These are phyloP conservation scores for Cotesia congregata DNA, from an alignment of 2,888 invertebrate genomes.

Conservation along the genomic window DNA sequence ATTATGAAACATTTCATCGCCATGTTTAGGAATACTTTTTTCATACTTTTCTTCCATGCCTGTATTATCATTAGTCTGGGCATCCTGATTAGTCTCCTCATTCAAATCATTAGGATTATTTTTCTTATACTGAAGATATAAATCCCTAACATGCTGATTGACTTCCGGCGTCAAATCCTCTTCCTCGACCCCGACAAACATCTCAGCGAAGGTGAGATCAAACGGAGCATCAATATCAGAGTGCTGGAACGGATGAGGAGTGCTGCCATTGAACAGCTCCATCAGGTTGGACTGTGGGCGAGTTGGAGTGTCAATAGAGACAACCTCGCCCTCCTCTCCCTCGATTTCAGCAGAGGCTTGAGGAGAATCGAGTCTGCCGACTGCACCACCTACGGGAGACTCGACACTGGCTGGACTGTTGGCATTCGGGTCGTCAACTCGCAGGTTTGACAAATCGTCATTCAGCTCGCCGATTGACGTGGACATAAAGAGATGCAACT, in stretches of 20 bases:
- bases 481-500: slow-evolving; percentile 65
- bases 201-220: slow-evolving; percentile 69
- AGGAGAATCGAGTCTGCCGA: slow-evolving; percentile 74
- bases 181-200: slow-evolving; percentile 76
- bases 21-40: slow-evolving; percentile 83
- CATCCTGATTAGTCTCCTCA: slow-evolving; percentile 53
- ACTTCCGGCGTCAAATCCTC: slow-evolving; percentile 71
- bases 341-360: slow-evolving; percentile 86
- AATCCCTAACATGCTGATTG: slow-evolving; percentile 76
- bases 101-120: slow-evolving; percentile 56
- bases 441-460: slow-evolving; percentile 74
- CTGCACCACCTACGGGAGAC: slow-evolving; percentile 71
- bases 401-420: slow-evolving; percentile 70
- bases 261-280: slow-evolving; percentile 79
- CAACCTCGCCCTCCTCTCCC: slow-evolving; percentile 83
- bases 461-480: slow-evolving; percentile 71
- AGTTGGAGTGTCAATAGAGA: slow-evolving; percentile 83
- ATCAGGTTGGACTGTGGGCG: slow-evolving; percentile 79
- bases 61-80: slow-evolving; percentile 57
- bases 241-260: slow-evolving; percentile 71
- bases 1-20: slow-evolving; percentile 85
- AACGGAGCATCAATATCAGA: slow-evolving; percentile 53
- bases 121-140: slow-evolving; percentile 76
- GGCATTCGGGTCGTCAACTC: slow-evolving; percentile 73
- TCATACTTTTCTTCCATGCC: slow-evolving; percentile 81